Base-by-base conservation (phyloP, 2,888 invertebrate species). In the Ormyrus pomaceus region DNA sequence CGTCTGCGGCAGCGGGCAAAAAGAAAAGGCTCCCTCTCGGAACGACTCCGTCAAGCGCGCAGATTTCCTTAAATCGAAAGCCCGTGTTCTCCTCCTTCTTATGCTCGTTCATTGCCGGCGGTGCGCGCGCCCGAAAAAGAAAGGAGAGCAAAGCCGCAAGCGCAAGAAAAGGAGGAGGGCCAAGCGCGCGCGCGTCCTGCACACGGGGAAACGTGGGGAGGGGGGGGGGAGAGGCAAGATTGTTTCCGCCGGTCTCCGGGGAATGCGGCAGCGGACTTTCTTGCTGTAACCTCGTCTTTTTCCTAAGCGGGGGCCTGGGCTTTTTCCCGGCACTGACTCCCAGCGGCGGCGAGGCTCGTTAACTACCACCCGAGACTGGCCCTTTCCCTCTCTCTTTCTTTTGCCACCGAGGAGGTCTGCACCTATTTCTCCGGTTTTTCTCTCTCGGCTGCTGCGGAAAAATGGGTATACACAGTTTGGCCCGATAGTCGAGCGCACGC, bases 241-340 rank as follows among this genome's bases (percentile, higher is more conserved):
- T 86, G 86, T 86, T 87, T 85, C 84, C 82, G 81, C 77, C 72
- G 77, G 83, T 84, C 84, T 83, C 84, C 61, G 58, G 77, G 83
- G 84, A 84, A 65, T 48, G 59, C n/a, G 11, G 56, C 55, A 50
- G 66, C 51, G 69, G 74, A 53, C 58, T 73, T 75, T 81, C 80
- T 77, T 81, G 68, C 73, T 53, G n/a, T 56, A 59, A 72, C 70
- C 82, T 76, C 77, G 61, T 50, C 70, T 45, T 71, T 8, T 34
- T 61, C 56, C 53, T 34, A 11, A 56, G 61, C 56, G 50, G 50
- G 50, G 58, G 65, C 65, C 34, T 66, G 65, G 56, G 19, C 72
- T 73, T 74, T 76, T 68, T 77, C 59, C 53, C 19, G 8, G 48
- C 45, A 7, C 70, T 45, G 53, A 9, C 50, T 59, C 19, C 75